Percentiles rank a stretch among this genome's conserved stretches.
Evolutionary conservation across 1,140 invertebrate species (phyloP).

Genomic region (Eueides isabella): DNA sequence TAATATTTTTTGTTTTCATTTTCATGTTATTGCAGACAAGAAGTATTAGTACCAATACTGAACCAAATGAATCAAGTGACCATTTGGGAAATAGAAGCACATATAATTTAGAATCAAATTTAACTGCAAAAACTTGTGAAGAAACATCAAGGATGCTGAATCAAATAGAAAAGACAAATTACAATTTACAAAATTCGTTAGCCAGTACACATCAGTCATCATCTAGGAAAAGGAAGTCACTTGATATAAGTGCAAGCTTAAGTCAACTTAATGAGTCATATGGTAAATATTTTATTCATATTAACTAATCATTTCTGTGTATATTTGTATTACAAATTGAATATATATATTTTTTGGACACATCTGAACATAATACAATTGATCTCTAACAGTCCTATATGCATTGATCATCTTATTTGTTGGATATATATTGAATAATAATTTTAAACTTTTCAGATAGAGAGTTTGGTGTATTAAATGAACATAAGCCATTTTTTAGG

Average conservation of each 20-base stretch:
- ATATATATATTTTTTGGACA: neutral
- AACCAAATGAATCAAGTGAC: constrained; percentile 43
- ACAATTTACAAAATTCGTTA: neutral
- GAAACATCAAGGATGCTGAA: constrained; percentile 14
- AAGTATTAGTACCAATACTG: constrained; percentile 49
- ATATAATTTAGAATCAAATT: constrained; percentile 47
- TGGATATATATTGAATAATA: neutral
- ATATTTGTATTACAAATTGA: neutral
- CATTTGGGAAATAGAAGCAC: constrained; percentile 28
- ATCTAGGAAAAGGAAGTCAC: constrained; percentile 1
- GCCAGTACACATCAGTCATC: neutral
- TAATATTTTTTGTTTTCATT: neutral
- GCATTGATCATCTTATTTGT: neutral
- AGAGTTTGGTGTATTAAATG: constrained; percentile 9
- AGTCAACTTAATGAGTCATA: constrained; percentile 6
- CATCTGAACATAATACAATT: neutral
- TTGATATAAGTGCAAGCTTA: neutral
- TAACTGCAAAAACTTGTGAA: constrained; percentile 44
- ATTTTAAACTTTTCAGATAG: neutral
- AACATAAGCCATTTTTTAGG: constrained; percentile 5
- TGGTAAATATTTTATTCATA: neutral
- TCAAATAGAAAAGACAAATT: neutral
- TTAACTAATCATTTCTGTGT: neutral
- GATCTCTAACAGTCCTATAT: neutral
- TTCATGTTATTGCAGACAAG: constrained; percentile 49